These are phyloP conservation scores for Styela clava DNA, from an alignment of 23 tunicate genomes.

Conservation along the genomic window DNA sequence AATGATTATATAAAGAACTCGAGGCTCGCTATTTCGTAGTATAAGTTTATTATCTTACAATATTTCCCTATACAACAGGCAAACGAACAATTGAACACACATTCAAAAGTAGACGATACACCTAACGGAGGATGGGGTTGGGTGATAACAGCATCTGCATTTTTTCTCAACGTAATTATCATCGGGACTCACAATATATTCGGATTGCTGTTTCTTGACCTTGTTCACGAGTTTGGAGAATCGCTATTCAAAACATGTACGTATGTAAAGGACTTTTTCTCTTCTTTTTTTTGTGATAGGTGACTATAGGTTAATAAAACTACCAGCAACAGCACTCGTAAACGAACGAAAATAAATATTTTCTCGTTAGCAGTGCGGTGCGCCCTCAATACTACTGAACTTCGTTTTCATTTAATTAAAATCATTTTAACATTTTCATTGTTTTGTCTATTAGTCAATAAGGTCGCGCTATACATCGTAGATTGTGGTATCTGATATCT, in stretches of 20 bases:
- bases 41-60: no score
- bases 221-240: constrained; percentile 50
- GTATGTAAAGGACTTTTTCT: neutral
- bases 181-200: constrained; percentile 84
- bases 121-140: constrained; percentile 95
- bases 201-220: constrained; percentile 53
- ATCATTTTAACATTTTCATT: no score
- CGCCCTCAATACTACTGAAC: no score
- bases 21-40: no score
- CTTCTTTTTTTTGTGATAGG: no score
- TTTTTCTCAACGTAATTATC: constrained; percentile 50
- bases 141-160: constrained; percentile 64
- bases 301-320: neutral
- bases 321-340: neutral
- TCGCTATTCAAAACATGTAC: constrained; percentile 57
- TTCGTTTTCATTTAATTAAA: no score
- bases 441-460: no score
- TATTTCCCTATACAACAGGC: no score
- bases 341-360: neutral
- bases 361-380: no score
- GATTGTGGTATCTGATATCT: no score
- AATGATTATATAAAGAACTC: no score
- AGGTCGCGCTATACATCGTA: no score
- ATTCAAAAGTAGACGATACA: neutral
- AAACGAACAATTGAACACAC: neutral